Conservation (phyloP, 2,797 vertebrate genomes). For the Sylvia borin region DNA sequence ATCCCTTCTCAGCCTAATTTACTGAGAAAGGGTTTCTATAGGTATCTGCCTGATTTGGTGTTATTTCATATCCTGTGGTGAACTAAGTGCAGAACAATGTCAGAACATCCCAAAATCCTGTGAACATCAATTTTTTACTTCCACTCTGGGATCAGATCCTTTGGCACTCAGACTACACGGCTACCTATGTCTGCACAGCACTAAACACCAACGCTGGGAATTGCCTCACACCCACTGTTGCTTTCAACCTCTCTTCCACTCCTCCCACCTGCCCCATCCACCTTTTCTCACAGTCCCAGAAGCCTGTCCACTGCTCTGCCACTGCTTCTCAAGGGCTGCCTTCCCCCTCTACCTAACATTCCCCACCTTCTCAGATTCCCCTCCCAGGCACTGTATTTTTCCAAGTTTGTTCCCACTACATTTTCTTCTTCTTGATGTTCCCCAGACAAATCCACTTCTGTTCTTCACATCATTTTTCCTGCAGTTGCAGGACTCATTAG, state of each 20-base stretch:
- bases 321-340: not conserved
- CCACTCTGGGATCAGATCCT: not conserved
- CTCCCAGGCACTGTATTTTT: not conserved
- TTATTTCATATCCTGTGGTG: not conserved
- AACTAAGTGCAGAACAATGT: conserved; percentile 1
- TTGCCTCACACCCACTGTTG: not conserved
- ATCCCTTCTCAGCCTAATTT: not conserved
- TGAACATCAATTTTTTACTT: conserved; percentile 11
- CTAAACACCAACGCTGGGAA: not conserved
- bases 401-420: not conserved
- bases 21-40: not conserved
- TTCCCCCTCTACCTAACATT: not conserved
- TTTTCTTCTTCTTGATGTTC: not conserved
- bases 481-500: not conserved
- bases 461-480: not conserved
- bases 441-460: not conserved
- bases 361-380: not conserved
- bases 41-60: not conserved
- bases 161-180: not conserved
- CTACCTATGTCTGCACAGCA: not conserved
- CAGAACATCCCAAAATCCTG: not conserved
- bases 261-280: not conserved
- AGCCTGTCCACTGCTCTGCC: not conserved
- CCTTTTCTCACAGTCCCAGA: not conserved
- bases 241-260: not conserved